Percentiles rank a stretch among this genome's conserved stretches.
Conservation (phyloP, 2,797 vertebrate genomes). For the Hipposideros larvatus region DNA sequence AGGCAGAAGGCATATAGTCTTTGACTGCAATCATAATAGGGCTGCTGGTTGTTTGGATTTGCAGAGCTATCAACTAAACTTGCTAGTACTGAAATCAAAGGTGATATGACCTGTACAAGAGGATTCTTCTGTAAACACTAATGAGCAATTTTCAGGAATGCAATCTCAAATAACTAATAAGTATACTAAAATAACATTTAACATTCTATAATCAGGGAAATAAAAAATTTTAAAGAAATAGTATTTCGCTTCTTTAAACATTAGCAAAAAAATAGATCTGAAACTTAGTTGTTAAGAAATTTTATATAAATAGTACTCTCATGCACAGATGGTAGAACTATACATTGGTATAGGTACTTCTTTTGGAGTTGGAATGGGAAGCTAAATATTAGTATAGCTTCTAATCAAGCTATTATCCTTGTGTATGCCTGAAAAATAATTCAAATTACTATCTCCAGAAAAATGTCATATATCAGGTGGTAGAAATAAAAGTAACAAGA, state of each 20-base stretch:
- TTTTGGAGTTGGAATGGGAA: conserved; percentile 19
- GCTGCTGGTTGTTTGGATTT: background rate
- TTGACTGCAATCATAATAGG: background rate
- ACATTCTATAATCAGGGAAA: background rate
- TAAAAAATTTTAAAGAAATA: background rate
- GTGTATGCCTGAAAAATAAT: conserved; percentile 39
- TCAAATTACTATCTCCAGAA: background rate
- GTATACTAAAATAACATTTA: background rate
- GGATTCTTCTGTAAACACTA: background rate
- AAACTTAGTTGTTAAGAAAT: background rate
- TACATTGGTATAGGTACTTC: conserved; percentile 31
- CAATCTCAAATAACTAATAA: background rate
- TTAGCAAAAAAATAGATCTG: background rate
- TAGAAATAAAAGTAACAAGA: background rate
- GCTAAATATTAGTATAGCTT: conserved; percentile 28
- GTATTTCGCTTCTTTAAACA: background rate
- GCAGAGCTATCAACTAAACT: background rate
- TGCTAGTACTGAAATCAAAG: background rate
- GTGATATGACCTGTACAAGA: background rate
- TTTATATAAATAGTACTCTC: background rate
- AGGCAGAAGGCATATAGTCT: background rate
- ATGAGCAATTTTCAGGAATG: background rate
- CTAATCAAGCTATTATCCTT: conserved; percentile 47
- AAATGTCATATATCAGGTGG: background rate
- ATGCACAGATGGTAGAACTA: conserved; percentile 46